Evolutionary conservation across 1,140 invertebrate species (phyloP).

Genomic region (Drosophila pallidifrons): DNA sequence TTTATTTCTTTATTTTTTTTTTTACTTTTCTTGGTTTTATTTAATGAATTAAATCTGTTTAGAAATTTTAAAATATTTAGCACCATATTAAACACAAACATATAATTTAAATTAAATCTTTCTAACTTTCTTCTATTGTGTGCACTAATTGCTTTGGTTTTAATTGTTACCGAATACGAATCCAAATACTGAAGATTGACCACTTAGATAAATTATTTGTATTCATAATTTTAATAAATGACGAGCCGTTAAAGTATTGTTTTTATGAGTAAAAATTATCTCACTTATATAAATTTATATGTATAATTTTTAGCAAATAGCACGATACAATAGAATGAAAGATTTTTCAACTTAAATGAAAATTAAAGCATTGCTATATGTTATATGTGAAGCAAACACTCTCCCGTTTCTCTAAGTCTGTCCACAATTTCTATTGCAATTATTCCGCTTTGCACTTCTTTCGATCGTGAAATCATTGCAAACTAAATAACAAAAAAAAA

Average conservation of each 20-base stretch:
- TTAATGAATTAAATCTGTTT: too few species aligned
- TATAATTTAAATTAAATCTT: too few species aligned
- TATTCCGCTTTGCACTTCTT: conserved; percentile 25
- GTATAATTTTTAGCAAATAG: too few species aligned
- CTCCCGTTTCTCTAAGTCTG: neutral
- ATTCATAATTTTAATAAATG: neutral
- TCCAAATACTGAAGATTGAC: conserved; percentile 19
- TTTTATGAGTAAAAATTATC: neutral
- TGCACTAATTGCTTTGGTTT: neutral
- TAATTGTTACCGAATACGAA: conserved; percentile 37
- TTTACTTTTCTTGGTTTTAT: too few species aligned
- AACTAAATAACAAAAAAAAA: neutral
- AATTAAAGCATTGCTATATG: neutral
- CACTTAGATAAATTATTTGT: conserved; percentile 27
- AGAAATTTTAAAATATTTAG: too few species aligned
- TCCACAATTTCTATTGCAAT: conserved; percentile 34
- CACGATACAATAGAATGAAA: neutral
- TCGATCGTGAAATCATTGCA: conserved; percentile 26
- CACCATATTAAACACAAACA: too few species aligned
- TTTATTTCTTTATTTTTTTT: too few species aligned
- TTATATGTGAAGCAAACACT: neutral
- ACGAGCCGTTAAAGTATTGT: conserved; percentile 5
- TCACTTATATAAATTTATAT: too few species aligned
- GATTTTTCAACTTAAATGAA: conserved; percentile 14
- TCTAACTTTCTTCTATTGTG: too few species aligned